A percentile compares a stretch with the other conserved stretches of the same genome.
These are phyloP conservation scores for Hemicentrotus pulcherrimus DNA, from an alignment of 35 echinoderm and acorn worm genomes.

Conservation along the genomic window DNA sequence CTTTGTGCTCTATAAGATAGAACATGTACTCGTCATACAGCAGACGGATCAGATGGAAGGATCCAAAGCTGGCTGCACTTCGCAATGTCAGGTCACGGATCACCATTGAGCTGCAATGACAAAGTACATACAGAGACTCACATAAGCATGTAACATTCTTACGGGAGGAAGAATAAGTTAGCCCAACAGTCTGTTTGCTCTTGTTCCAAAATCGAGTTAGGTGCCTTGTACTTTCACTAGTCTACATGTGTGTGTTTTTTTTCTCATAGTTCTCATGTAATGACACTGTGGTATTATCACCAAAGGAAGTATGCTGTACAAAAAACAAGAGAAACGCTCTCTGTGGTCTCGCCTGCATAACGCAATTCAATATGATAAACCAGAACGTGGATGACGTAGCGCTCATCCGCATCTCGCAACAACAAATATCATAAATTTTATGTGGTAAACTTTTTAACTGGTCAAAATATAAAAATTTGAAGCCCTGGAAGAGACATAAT, in stretches of 20 bases:
- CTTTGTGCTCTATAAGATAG: conserved; percentile 98
- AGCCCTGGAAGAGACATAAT: too few species aligned
- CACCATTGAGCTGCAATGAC: conserved; percentile 90
- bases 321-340: too few species aligned
- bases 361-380: too few species aligned
- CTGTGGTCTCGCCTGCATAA: too few species aligned
- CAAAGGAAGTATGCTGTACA: not conserved
- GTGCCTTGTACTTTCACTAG: not conserved
- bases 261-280: not conserved
- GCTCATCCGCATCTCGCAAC: too few species aligned
- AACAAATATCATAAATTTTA: too few species aligned
- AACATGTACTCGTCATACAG: conserved; percentile 99
- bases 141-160: not conserved
- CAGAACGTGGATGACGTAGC: too few species aligned
- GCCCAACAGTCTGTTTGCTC: not conserved
- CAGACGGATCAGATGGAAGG: conserved; percentile 94
- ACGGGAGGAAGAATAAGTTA: not conserved
- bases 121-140: not conserved
- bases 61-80: conserved; percentile 99
- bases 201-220: not conserved
- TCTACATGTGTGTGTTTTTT: too few species aligned
- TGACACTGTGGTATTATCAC: not conserved
- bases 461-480: too few species aligned
- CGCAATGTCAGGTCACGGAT: conserved; percentile 96
- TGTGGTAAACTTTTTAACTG: too few species aligned